phyloP scores from a whole-genome alignment of 2,113 vertebrate genomes.

The Ochotona curzoniae region DNA sequence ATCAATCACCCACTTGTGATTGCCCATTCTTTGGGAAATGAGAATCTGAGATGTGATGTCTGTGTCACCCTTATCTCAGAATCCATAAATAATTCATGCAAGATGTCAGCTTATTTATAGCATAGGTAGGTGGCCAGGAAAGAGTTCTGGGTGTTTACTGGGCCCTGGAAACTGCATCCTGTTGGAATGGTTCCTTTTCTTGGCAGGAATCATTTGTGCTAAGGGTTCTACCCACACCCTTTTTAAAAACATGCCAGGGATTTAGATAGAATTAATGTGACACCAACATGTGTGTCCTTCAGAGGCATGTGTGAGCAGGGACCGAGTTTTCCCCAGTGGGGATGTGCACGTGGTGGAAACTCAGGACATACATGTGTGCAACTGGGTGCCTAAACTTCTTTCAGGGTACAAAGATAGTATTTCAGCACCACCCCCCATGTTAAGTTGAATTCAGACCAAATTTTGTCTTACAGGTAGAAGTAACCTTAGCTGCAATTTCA shows the following conservation, averaged over 20 bases:
- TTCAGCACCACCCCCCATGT: not conserved
- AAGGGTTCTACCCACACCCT: slow-evolving; percentile 64
- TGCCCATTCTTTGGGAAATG: slow-evolving; percentile 30
- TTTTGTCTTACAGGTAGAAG: slow-evolving; percentile 49
- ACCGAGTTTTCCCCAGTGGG: slow-evolving; percentile 44
- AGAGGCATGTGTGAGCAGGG: slow-evolving; percentile 65
- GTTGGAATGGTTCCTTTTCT: slow-evolving; percentile 56
- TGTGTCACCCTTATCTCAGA: slow-evolving; percentile 40
- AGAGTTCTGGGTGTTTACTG: slow-evolving; percentile 58
- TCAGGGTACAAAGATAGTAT: slow-evolving; percentile 11
- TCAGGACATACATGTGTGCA: not conserved
- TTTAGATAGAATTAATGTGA: slow-evolving; percentile 70
- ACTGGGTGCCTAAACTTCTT: slow-evolving; percentile 39
- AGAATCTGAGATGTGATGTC: slow-evolving; percentile 15
- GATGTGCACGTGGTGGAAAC: not conserved
- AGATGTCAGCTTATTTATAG: slow-evolving; percentile 49
- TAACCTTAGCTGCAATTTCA: slow-evolving; percentile 58
- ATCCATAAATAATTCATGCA: slow-evolving; percentile 73
- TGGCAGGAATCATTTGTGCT: slow-evolving; percentile 56
- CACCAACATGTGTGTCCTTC: slow-evolving; percentile 4
- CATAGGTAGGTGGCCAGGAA: slow-evolving; percentile 51
- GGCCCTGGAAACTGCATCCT: slow-evolving; percentile 36
- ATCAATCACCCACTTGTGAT: slow-evolving; percentile 17
- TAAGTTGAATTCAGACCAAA: slow-evolving; percentile 48
- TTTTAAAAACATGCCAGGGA: slow-evolving; percentile 67